Percentiles rank a stretch among this genome's conserved stretches.
phyloP scores from a whole-genome alignment of 2,888 invertebrate species.

The Dinocampus coccinellae region DNA sequence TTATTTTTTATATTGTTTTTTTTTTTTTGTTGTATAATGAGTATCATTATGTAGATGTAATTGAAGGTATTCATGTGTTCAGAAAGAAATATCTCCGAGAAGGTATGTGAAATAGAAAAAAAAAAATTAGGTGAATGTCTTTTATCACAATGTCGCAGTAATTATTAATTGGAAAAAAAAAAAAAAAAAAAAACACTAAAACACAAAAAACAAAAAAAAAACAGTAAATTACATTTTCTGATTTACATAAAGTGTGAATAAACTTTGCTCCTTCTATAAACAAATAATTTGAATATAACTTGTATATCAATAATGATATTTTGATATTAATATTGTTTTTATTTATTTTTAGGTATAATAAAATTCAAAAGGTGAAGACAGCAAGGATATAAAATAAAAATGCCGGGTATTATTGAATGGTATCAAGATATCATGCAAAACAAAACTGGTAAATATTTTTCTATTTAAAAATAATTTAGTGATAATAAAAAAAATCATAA shows the following conservation, averaged over 20 bases:
- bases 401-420: slow-evolving; percentile 62
- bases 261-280: not conserved
- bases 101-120: not conserved
- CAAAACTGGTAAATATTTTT: slow-evolving; percentile 54
- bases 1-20: not conserved
- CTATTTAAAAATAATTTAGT: not conserved
- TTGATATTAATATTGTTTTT: slow-evolving; percentile 22
- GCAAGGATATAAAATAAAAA: slow-evolving; percentile 40
- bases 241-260: not conserved
- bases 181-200: not conserved
- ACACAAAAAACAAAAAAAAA: too few species aligned
- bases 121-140: not conserved
- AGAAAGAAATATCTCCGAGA: not conserved
- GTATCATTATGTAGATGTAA: not conserved
- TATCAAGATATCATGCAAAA: slow-evolving; percentile 61
- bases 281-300: not conserved
- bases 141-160: not conserved
- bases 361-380: not conserved
- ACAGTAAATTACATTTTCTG: not conserved
- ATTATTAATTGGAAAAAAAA: not conserved
- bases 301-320: not conserved
- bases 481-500: not conserved
- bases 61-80: not conserved
- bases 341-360: slow-evolving; percentile 41
- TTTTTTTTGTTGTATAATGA: not conserved